Evolutionary conservation across 1,140 invertebrate genomes (phyloP).

Genomic region (Eumaeus atala): DNA sequence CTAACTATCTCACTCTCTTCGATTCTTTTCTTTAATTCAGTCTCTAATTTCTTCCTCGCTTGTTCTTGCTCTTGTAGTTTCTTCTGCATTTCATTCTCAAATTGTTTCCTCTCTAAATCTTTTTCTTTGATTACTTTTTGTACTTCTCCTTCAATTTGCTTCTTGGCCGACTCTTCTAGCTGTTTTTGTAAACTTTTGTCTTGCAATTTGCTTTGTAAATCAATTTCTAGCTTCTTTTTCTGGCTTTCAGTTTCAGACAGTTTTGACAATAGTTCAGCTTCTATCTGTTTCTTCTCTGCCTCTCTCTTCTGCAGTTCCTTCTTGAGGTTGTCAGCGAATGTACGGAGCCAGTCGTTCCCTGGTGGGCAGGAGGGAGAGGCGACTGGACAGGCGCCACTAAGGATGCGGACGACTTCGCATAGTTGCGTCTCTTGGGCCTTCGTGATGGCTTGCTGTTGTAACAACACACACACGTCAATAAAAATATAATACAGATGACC

Average conservation of each 20-base stretch:
- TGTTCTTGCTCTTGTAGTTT: constrained; percentile 25
- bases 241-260: constrained; percentile 29
- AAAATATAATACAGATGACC: background rate
- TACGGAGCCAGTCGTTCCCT: constrained; percentile 72
- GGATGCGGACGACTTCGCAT: constrained; percentile 72
- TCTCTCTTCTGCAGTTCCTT: constrained; percentile 39
- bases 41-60: constrained; percentile 22
- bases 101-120: constrained; percentile 27
- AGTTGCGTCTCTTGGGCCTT: constrained; percentile 75
- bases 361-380: constrained; percentile 65
- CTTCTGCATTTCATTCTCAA: constrained; percentile 27
- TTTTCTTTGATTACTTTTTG: constrained; percentile 23
- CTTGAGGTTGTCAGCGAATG: constrained; percentile 71
- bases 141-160: constrained; percentile 28
- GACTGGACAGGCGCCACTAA: constrained; percentile 77
- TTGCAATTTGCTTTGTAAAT: constrained; percentile 25
- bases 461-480: background rate
- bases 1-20: constrained; percentile 14
- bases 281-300: constrained; percentile 37
- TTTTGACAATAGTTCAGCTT: constrained; percentile 35
- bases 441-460: constrained; percentile 62
- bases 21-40: constrained; percentile 21
- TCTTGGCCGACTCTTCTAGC: constrained; percentile 28
- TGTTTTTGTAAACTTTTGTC: constrained; percentile 11
- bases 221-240: constrained; percentile 26